Evolutionary conservation across 2,113 vertebrate species (phyloP).

Genomic region (Platycercus adscitus): DNA sequence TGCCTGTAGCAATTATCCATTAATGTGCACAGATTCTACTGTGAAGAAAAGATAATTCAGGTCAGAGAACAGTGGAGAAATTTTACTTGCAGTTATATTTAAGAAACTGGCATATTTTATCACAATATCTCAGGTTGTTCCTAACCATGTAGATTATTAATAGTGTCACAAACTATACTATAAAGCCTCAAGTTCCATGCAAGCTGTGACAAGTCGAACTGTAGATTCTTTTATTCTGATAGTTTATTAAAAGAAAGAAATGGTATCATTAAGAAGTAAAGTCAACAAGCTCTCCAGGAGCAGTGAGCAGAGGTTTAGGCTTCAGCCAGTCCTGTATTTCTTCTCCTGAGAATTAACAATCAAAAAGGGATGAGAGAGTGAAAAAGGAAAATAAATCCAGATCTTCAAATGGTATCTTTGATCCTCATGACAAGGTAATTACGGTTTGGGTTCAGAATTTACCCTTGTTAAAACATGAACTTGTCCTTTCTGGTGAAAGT

Average conservation of each 20-base stretch:
- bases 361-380: neutral
- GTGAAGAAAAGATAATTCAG: neutral
- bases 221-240: neutral
- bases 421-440: neutral
- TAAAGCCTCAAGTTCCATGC: neutral
- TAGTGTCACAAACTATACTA: neutral
- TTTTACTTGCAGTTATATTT: neutral
- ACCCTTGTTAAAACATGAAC: neutral
- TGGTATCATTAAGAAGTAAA: neutral
- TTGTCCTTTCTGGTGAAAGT: neutral
- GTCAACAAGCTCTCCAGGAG: neutral
- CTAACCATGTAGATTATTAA: neutral
- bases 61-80: neutral
- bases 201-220: neutral
- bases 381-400: neutral
- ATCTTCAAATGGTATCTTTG: neutral
- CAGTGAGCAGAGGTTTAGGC: neutral
- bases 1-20: neutral
- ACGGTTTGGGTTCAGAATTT: neutral
- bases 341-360: neutral
- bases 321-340: neutral
- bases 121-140: neutral
- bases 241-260: neutral
- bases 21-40: neutral
- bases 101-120: neutral